Base-by-base conservation (phyloP, 2,888 invertebrate species). In the Nomada flava region DNA sequence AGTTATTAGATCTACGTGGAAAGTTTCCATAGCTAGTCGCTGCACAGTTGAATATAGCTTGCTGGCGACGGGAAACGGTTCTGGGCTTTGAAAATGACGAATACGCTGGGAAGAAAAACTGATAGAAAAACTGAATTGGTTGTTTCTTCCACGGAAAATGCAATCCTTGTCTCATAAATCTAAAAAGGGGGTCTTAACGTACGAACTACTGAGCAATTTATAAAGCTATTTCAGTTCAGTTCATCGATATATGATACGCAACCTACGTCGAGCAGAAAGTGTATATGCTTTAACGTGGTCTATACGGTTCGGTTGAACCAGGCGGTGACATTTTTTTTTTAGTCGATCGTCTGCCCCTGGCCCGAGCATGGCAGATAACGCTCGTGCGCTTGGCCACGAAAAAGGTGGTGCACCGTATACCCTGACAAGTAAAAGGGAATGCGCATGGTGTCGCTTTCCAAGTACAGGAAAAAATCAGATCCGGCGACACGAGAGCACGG, bases 361-460 rank as follows among this genome's bases (percentile, higher is more conserved):
- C 47, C 29, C 23, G 2, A 73, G 29, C 23, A n/a, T 47, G 15
- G 57, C 29, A 26, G 70, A 71, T 63, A 63, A 71, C 44, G 47
- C 36, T 57, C n/a, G 72, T 26, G 62, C 52, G 52, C 23, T 10
- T n/a, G 47, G 36, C 57, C 57, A 65, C 20, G n/a, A 15, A 23
- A 23, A 20, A 7, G 59, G 36, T 47, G 47, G 47, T 47, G 47
- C 47, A 47, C 3, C 47, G 47, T 47, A 15, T 10, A 47, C 15
- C 47, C 13, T 47, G 47, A 10, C 47, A 15, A 47, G 36, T 15
- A 47, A 47, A 15, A 20, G 36, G 55, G 4, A 29, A 47, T n/a
- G 29, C 10, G 42, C 18, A 10, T 50, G 13, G 79, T 73, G 73
- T 80, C 79, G 67, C 52, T 79, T 64, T 73, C 64, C 50, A 29